phyloP scores from a whole-genome alignment of 2,797 vertebrate species.

The Microcaecilia unicolor region DNA sequence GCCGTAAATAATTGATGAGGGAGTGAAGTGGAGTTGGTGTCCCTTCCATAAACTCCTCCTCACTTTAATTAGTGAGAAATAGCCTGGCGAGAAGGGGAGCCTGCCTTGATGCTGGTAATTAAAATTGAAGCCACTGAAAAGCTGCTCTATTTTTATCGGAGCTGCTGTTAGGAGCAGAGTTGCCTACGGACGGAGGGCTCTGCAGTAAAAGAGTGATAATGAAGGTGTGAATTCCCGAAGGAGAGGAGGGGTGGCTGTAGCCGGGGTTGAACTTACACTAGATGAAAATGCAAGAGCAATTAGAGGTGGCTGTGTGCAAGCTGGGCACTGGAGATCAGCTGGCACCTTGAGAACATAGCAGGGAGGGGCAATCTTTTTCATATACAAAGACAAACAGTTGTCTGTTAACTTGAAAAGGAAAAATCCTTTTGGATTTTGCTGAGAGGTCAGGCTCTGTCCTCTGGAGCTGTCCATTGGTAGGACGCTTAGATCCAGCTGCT shows the following conservation, averaged over 20 bases:
- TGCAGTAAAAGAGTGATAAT: conserved; percentile 97
- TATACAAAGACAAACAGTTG: neutral
- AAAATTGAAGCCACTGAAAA: conserved; percentile 90
- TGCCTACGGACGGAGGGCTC: conserved; percentile 76
- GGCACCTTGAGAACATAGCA: conserved; percentile 74
- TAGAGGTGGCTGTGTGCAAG: conserved; percentile 79
- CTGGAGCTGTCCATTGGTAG: too few species aligned
- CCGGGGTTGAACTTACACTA: conserved; percentile 83
- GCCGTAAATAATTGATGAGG: conserved; percentile 94
- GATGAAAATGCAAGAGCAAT: conserved; percentile 85
- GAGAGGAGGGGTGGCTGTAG: conserved; percentile 81
- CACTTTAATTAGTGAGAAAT: conserved; percentile 89
- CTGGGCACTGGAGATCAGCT: conserved; percentile 79
- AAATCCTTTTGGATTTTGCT: too few species aligned
- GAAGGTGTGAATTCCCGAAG: conserved; percentile 89
- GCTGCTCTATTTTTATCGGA: conserved; percentile 89
- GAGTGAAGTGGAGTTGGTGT: conserved; percentile 80
- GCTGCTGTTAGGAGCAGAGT: conserved; percentile 81
- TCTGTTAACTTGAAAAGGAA: too few species aligned
- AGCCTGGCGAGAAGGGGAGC: conserved; percentile 78
- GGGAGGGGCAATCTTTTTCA: conserved; percentile 67
- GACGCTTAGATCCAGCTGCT: too few species aligned
- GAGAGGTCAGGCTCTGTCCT: too few species aligned
- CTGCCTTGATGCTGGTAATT: conserved; percentile 86
- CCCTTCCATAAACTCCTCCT: conserved; percentile 87